Percentiles rank a stretch among this genome's conserved stretches.
These are phyloP conservation scores for Poliocrania exsul DNA, from an alignment of 2,797 vertebrate species.

Conservation along the genomic window DNA sequence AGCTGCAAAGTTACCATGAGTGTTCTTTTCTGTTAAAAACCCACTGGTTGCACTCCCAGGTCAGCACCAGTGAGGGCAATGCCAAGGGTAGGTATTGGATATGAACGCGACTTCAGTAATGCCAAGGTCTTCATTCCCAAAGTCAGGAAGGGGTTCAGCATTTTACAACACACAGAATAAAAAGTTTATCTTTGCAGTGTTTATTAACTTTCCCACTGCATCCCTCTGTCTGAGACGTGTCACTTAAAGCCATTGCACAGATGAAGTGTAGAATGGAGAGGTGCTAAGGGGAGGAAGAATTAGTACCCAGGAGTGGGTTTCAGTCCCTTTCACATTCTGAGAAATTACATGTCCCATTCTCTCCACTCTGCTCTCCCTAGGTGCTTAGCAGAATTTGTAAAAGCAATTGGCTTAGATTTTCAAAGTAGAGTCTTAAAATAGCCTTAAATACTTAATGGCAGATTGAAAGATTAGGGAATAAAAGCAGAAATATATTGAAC, in stretches of 20 bases:
- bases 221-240: background rate
- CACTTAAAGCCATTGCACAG: background rate
- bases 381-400: background rate
- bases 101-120: background rate
- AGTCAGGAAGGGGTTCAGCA: background rate
- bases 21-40: background rate
- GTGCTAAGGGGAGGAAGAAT: background rate
- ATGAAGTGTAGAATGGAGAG: background rate
- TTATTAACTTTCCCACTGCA: background rate
- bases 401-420: constrained; percentile 30
- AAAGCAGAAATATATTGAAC: constrained; percentile 30
- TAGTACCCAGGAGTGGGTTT: background rate
- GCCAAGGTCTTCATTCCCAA: background rate
- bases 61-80: background rate
- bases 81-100: background rate
- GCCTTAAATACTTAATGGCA: constrained; percentile 50
- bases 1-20: background rate
- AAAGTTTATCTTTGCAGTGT: background rate
- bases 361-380: background rate
- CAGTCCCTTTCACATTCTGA: background rate
- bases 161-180: background rate
- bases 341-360: background rate
- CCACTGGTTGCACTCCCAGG: background rate
- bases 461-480: constrained; percentile 47
- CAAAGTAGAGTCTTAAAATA: constrained; percentile 47